Evolutionary conservation across 2,113 vertebrate genomes (phyloP), one percentile per base, ranked within the genome.

Genomic region (Azemiops feae): DNA sequence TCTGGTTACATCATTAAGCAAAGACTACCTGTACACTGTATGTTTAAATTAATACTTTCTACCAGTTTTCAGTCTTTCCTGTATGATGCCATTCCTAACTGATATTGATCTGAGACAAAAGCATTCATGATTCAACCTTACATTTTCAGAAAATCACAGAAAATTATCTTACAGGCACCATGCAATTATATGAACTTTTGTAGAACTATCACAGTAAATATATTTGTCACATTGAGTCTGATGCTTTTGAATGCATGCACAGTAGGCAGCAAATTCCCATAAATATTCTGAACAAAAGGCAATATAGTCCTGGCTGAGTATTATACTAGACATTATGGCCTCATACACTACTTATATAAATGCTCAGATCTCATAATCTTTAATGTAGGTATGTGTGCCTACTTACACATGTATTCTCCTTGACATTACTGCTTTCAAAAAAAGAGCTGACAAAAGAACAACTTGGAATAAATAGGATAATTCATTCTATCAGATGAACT

Each of bases 301-400:
- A 89, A 14, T 89, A 50, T 30, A 1, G 16, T 85, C n/a, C 1
- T 89, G 2, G 86, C 90, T 86, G 45, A 5, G 3, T 91, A n/a
- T 88, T 92, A 94, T 94, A 94, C 91, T 64, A 95, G 25, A 69
- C 34, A 69, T 34, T 92, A 89, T 53, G 47, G 9, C 69, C 88
- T 64, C 50, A 94, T 93, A 3, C 85, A 94, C 95, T 88, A 34
- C n/a, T 95, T 96, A 96, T 95, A 93, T 94, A 94, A 93, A 25
- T 57, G 91, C 27, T 91, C 85, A 94, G 91, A 93, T 57, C 88
- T 45, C 47, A 74, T 88, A 93, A 90, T 92, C 60, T 69, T 30
- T 93, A 55, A 92, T 10, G 18, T 47, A 93, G 1, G 94, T 92
- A 88, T 88, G 45, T 86, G 22, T 86, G 74, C 34, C 14, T 25